Percentiles rank a stretch among this genome's conserved stretches.
Evolutionary conservation across 1,140 invertebrate genomes (phyloP).

Genomic region (Saccostrea echinata): DNA sequence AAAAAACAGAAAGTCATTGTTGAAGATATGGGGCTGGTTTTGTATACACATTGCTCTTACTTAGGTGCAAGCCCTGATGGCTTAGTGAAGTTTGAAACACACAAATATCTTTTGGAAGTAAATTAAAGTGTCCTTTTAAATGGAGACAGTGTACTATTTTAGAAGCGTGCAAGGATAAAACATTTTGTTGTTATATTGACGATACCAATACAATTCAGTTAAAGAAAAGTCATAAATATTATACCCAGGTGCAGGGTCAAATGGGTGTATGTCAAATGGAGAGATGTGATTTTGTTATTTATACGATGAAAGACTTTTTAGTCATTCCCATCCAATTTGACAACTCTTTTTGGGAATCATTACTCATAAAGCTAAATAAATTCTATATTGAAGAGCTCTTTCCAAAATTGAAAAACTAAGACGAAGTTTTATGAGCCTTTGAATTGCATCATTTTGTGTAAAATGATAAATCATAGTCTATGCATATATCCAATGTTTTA

Average conservation of each 20-base stretch:
- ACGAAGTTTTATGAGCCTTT: no score
- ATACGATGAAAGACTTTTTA: constrained; percentile 35
- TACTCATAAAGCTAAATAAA: not conserved
- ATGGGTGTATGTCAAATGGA: not conserved
- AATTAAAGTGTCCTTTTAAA: no score
- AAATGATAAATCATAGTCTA: constrained; percentile 8
- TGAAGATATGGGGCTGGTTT: no score
- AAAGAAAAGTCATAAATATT: constrained; percentile 41
- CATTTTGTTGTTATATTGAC: constrained; percentile 8
- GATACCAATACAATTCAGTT: constrained; percentile 1
- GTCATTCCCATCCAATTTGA: constrained; percentile 40
- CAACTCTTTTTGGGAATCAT: constrained; percentile 8
- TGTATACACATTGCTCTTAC: no score
- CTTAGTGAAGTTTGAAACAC: no score
- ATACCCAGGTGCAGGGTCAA: constrained; percentile 41
- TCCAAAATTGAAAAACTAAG: constrained; percentile 19
- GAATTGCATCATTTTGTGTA: not conserved
- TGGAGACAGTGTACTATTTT: no score
- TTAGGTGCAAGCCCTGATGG: no score
- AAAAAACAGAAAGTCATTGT: no score
- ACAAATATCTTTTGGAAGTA: no score
- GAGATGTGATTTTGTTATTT: constrained; percentile 39
- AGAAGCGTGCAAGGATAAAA: no score
- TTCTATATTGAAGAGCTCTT: constrained; percentile 24
- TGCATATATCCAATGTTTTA: constrained; percentile 2